A percentile compares a stretch with the other conserved stretches of the same genome.
phyloP scores from a whole-genome alignment of 1,140 invertebrate genomes.

The Brachionus sp. region DNA sequence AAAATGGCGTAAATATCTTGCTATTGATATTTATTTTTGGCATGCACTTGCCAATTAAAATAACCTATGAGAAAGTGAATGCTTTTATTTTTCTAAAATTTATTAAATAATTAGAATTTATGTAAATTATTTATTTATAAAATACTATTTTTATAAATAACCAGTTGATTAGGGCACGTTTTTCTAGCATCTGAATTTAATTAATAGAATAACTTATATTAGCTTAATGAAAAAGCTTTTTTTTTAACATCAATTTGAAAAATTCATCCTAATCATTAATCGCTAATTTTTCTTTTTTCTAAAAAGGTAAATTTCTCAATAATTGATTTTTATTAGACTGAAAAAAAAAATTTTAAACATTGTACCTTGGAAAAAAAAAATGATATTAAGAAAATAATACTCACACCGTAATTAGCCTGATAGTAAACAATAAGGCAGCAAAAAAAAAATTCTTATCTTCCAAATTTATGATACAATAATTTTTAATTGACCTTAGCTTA shows the following conservation, averaged over 20 bases:
- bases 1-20: background rate
- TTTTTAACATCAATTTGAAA: background rate
- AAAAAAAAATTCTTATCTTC: background rate
- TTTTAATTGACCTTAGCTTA: background rate
- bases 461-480: background rate
- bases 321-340: background rate
- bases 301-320: background rate
- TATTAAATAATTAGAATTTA: background rate
- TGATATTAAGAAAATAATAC: too few relatives aligned
- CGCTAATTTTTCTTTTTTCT: too few relatives aligned
- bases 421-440: background rate
- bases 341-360: background rate
- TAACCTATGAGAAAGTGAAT: background rate
- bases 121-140: background rate
- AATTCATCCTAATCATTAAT: background rate
- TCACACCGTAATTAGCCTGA: too few relatives aligned
- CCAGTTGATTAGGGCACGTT: slow-evolving; percentile 3
- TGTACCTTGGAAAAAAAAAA: background rate
- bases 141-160: background rate
- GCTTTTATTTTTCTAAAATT: background rate
- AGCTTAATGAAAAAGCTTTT: background rate
- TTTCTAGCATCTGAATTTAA: background rate
- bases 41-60: background rate
- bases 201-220: background rate
- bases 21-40: background rate